Evolutionary conservation across 2,888 invertebrate genomes (phyloP).

Genomic region (Cheilosia pagana): DNA sequence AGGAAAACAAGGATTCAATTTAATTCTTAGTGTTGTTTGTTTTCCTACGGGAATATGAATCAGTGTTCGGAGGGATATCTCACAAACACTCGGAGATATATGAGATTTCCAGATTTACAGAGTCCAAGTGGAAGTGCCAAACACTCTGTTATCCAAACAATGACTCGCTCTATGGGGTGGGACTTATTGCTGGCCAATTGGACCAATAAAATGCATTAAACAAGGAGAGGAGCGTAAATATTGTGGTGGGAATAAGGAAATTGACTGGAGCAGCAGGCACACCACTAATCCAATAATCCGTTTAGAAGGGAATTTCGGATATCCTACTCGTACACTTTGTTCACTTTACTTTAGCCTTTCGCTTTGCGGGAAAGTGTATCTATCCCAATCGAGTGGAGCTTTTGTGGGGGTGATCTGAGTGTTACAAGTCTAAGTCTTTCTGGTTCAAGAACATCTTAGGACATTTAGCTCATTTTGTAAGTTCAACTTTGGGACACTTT

Average conservation of each 20-base stretch:
- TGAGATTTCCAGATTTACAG: slow-evolving; percentile 6
- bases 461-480: no score
- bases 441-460: no score
- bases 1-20: slow-evolving; percentile 32
- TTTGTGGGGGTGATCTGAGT: no score
- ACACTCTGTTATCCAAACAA: not conserved
- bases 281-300: slow-evolving; percentile 38
- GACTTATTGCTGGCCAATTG: slow-evolving; percentile 20
- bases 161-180: not conserved
- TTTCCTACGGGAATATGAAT: slow-evolving; percentile 49
- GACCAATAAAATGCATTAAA: slow-evolving; percentile 14
- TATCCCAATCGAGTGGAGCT: not conserved
- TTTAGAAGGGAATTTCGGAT: not conserved
- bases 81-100: slow-evolving; percentile 4
- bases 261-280: not conserved
- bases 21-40: slow-evolving; percentile 56
- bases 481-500: no score
- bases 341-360: not conserved
- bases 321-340: no score
- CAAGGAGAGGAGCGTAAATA: not conserved
- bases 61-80: slow-evolving; percentile 39
- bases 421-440: no score
- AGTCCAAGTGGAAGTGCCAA: slow-evolving; percentile 21
- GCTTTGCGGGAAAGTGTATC: not conserved
- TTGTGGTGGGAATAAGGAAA: not conserved